These are phyloP conservation scores for Adelges cooleyi DNA, from an alignment of 1,140 invertebrate genomes.

Conservation along the genomic window DNA sequence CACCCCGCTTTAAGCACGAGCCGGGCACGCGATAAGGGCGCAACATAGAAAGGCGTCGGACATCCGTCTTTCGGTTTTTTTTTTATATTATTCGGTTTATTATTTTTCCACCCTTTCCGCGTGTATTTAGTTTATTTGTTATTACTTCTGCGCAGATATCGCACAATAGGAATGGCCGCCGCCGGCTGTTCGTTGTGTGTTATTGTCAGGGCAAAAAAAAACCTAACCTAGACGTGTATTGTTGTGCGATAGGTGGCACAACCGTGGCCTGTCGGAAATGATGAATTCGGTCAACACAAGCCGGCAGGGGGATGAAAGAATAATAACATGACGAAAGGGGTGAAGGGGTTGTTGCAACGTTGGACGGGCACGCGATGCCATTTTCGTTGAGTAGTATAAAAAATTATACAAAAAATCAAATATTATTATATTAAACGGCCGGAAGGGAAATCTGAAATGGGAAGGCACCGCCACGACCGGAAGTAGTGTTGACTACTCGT, in stretches of 20 bases:
- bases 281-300: slow-evolving; percentile 16
- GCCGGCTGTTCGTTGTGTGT: not conserved
- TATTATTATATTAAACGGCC: no score
- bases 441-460: no score
- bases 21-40: not conserved
- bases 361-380: slow-evolving; percentile 17
- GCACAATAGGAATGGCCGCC: not conserved
- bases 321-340: slow-evolving; percentile 2
- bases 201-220: not conserved
- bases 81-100: slow-evolving; percentile 15
- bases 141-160: not conserved
- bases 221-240: not conserved
- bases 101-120: slow-evolving; percentile 13
- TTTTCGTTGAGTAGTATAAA: not conserved
- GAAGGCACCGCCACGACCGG: no score
- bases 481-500: no score
- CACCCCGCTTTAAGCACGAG: no score
- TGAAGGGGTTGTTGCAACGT: not conserved
- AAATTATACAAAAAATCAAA: no score
- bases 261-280: slow-evolving; percentile 22
- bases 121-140: not conserved
- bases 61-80: slow-evolving; percentile 21
- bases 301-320: not conserved
- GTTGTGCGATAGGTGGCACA: slow-evolving; percentile 16
- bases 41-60: slow-evolving; percentile 8